phyloP scores from a whole-genome alignment of 2,888 invertebrate species.

The Sesia apiformis region DNA sequence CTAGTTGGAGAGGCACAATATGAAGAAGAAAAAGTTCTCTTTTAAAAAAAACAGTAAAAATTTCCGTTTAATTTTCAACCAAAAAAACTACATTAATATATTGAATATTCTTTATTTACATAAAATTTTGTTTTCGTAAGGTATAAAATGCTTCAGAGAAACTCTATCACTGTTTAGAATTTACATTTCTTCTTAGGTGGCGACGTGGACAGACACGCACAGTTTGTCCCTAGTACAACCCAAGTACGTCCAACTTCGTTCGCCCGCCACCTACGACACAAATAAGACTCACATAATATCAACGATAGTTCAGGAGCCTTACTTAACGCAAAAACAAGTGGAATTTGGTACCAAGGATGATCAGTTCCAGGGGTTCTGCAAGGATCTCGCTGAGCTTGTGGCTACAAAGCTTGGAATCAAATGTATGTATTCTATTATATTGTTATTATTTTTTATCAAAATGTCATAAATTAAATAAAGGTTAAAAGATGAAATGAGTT shows the following conservation, averaged over 20 bases:
- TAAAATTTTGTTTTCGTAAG: no score
- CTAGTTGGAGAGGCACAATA: no score
- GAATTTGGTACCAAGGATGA: conserved; percentile 83
- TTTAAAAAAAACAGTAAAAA: no score
- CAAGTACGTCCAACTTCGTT: conserved; percentile 82
- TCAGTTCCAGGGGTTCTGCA: conserved; percentile 91
- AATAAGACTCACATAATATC: conserved; percentile 92
- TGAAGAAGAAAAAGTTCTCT: no score
- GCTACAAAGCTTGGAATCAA: conserved; percentile 86
- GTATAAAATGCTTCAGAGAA: no score
- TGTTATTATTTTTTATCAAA: no score
- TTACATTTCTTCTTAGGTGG: conserved; percentile 70
- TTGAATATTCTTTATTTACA: no score
- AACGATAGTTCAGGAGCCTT: conserved; percentile 90
- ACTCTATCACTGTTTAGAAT: neutral
- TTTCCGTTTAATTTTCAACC: no score
- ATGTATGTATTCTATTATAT: conserved; percentile 76
- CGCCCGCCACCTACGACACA: conserved; percentile 82
- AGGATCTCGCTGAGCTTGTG: conserved; percentile 90
- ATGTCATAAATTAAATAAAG: no score
- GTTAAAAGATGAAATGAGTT: no score
- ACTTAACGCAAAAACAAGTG: conserved; percentile 82
- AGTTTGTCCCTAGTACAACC: conserved; percentile 84
- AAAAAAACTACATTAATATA: no score
- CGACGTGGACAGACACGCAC: conserved; percentile 88